Evolutionary conservation across 1,140 invertebrate species (phyloP), one percentile per base, ranked within the genome.

Genomic region (Heterodera schachtii): DNA sequence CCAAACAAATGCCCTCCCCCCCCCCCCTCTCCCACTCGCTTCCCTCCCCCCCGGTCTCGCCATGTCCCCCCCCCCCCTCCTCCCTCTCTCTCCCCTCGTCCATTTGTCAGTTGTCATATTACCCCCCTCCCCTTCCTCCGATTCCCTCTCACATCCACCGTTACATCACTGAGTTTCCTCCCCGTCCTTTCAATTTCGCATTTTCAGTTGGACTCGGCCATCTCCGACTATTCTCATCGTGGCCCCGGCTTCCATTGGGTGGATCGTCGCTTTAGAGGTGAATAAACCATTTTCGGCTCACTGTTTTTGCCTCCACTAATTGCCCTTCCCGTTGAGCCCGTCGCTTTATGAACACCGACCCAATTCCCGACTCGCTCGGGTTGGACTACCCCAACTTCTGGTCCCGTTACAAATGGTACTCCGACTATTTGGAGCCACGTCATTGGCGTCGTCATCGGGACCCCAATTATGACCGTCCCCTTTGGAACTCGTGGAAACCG

Each of bases 401-500:
- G 84, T 83, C 83, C 19, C 86, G 86, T 13, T 90, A 90, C 84
- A 90, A 89, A 82, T 89, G 84, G 84, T 87, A 89, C 78, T 67
- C 73, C 21, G 89, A 90, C 73, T 89, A 83, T 80, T 77, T 89
- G 64, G 85, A 89, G 67, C 88, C 88, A 44, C 73, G 75, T 31
- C 89, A 89, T 80, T 89, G 87, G 84, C 81, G 88, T 52, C 82
- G 82, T 44, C 84, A 89, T 66, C 84, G 89, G n/a, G 88, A 90
- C 70, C 86, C 86, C 3, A 86, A 89, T 80, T 90, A 90, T 64
- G 88, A 90, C 71, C 85, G 88, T 76, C 88, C 88, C 41, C 78
- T 89, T 31, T 89, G 87, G 86, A 86, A 90, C 67, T 82, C 75
- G 67, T 86, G 84, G 85, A 82, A 82, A 73, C 87, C 87, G 69